Conservation (phyloP, 2,113 vertebrate genomes). For the Nematolebias whitei region DNA sequence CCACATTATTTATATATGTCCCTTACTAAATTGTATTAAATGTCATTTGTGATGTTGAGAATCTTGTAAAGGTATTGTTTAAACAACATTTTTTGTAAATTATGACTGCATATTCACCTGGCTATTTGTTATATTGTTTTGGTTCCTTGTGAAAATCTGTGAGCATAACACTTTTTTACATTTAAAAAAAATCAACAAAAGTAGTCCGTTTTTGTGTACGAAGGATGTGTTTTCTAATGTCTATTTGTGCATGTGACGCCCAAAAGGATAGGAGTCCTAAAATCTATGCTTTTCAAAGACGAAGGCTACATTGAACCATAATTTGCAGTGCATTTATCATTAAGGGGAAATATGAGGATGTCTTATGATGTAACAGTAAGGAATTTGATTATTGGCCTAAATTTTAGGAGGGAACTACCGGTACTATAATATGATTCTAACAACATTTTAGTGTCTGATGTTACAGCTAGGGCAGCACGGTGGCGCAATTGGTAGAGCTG, state of each 20-base stretch:
- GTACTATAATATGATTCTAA: neutral
- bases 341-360: conserved; percentile 14
- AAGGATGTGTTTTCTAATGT: neutral
- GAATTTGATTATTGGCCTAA: too few species aligned
- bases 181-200: neutral
- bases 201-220: neutral
- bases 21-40: conserved; percentile 25
- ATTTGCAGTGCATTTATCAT: conserved; percentile 18
- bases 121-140: conserved; percentile 44
- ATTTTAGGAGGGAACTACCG: too few species aligned
- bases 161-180: neutral
- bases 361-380: too few species aligned
- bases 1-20: conserved; percentile 25
- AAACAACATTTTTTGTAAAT: conserved; percentile 46
- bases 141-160: conserved; percentile 30
- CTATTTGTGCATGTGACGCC: conserved; percentile 34
- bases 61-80: conserved; percentile 30
- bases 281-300: conserved; percentile 15
- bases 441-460: conserved; percentile 14
- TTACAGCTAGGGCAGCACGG: too few species aligned
- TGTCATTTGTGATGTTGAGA: conserved; percentile 24
- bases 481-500: too few species aligned
- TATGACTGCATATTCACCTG: conserved; percentile 21
- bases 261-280: conserved; percentile 8
- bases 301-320: conserved; percentile 29